Percentiles rank a stretch among this genome's conserved stretches.
Evolutionary conservation across 2,888 invertebrate species (phyloP).

Genomic region (Drosophila neonasuta): DNA sequence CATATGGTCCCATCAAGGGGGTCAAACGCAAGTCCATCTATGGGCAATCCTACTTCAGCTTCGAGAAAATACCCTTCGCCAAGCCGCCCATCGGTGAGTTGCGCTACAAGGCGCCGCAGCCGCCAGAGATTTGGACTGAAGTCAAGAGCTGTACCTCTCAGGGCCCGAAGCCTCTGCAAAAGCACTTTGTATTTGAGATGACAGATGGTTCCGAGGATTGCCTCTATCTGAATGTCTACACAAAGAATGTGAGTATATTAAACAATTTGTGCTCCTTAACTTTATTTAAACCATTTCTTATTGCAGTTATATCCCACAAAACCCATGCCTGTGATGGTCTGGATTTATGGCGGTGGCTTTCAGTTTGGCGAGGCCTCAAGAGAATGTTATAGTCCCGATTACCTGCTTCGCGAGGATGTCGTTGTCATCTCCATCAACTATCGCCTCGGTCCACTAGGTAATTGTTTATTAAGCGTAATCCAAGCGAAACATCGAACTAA

Average conservation of each 20-base stretch:
- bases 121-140: constrained; percentile 82
- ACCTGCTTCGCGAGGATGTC: constrained; percentile 83
- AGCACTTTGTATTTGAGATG: constrained; percentile 80
- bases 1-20: constrained; percentile 80
- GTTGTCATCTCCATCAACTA: constrained; percentile 83
- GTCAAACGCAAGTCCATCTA: constrained; percentile 81
- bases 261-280: background rate
- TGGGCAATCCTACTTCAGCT: constrained; percentile 80
- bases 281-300: background rate
- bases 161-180: constrained; percentile 80
- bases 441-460: constrained; percentile 83
- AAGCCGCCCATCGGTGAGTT: constrained; percentile 80
- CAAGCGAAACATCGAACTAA: background rate
- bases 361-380: constrained; percentile 82
- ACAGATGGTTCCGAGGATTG: constrained; percentile 84
- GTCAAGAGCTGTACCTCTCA: constrained; percentile 82
- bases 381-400: constrained; percentile 82
- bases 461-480: background rate
- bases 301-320: constrained; percentile 76
- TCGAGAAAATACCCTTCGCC: constrained; percentile 81
- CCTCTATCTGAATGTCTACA: constrained; percentile 83
- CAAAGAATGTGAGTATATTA: constrained; percentile 78
- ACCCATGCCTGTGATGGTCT: constrained; percentile 83
- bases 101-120: constrained; percentile 82
- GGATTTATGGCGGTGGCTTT: constrained; percentile 84